Evolutionary conservation across 2,797 vertebrate genomes (phyloP), one percentile per base, ranked within the genome.

Genomic region (Miichthys miiuy): DNA sequence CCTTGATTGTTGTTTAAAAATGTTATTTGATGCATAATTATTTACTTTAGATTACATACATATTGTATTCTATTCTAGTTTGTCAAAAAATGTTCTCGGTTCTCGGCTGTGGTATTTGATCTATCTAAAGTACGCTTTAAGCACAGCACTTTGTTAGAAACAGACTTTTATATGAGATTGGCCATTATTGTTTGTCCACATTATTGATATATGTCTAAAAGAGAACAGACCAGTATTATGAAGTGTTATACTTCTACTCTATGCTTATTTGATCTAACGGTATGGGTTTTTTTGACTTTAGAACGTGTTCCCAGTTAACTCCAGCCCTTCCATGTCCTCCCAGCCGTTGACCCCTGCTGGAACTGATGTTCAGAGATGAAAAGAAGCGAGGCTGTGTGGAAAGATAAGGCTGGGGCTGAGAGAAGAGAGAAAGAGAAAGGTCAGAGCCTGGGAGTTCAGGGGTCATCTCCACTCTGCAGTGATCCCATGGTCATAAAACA

Each of bases 311-410:
- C 42, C 60, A 58, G 52, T 67, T 78, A 60, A 52, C 63, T 73
- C 20, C 47, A 47, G 54, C 62, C 70, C 38, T 55, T 76, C 67
- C 51, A 58, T 64, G 70, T 46, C 57, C 71, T 73, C 60, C 9
- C 61, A 38, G n/a, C 25, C 48, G 56, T 74, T 82, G 77, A 75
- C 68, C 74, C 48, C 67, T 68, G 64, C 84, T 85, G 79, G 77
- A 71, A 55, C 72, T 66, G 68, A 82, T 85, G 70, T 79, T 64
- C 70, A 52, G 55, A 82, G 83, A 90, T 89, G 79, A 91, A 87
- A 88, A 69, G 67, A 77, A 68, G n/a, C 14, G 30, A 52, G 75
- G 41, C 77, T 91, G 89, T 80, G 75, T 46, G 64, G 27, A 42
- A 58, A 86, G 86, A 90, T 83, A 91, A 89, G 72, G 63, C 62